Base-by-base conservation (phyloP, 1,140 invertebrate species). In the Drosophila micromelanica region DNA sequence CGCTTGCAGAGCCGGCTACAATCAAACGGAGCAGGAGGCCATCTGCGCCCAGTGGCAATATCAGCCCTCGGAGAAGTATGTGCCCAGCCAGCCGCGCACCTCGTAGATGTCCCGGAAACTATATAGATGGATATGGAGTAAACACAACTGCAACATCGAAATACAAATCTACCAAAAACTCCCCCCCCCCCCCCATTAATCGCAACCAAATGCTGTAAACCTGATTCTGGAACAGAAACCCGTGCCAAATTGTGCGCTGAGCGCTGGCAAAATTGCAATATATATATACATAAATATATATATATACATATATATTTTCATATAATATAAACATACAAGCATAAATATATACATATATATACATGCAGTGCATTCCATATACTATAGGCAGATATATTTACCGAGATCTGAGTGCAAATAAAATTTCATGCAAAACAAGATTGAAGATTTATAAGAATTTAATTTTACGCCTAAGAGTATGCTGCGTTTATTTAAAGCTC, bases 1-100 rank as follows among this genome's bases (percentile, higher is more conserved):
- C 1, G 1, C 56, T 49, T 42, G 15, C 70, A 92, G 91, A 63
- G 94, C 93, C 79, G 94, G 94, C 8, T 95, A 94, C 56, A 93
- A 92, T 43, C 92, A 94, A 78, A 92, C 93, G 30, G 94, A 93
- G 65, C 93, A 93, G 27, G 93, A 94, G 69, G 92, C 86, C 57
- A 80, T 95, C 12, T 95, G 94, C 65, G 93, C 94, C 2, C 93
- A 94, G 74, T 95, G 93, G 93, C 93, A 94, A 73, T 95, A 94
- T 75, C 93, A 93, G 67, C 94, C 94, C 4, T 95, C 94, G 20
- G 94, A 95, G 72, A 95, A 95, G 79, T 95, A 95, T 70, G 87
- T 91, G 63, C 90, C 90, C 62, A 91, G 90, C 68, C 84, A 89
- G 76, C 84, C 84, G 46, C 86, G 84, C 20, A 89, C 84, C 17